These are phyloP conservation scores for Aldrovandia affinis DNA, from an alignment of 2,797 vertebrate species.

Conservation along the genomic window DNA sequence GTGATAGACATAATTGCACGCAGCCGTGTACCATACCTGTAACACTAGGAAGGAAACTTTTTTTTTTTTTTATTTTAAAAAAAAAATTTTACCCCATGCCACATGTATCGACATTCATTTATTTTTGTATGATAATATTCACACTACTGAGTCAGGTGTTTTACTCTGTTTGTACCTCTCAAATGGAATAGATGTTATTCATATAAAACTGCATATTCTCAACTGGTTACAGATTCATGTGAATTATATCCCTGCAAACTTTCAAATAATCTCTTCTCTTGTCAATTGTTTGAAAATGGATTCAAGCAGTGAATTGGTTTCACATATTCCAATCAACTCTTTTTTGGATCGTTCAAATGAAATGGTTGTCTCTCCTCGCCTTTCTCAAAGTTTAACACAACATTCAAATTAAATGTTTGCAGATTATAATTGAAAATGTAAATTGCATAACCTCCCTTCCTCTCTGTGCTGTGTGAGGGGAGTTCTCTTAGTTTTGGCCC, in stretches of 20 bases:
- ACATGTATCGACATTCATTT: conserved; percentile 32
- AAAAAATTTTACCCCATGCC: no score
- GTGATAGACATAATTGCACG: no score
- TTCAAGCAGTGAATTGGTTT: neutral
- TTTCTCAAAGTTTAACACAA: neutral
- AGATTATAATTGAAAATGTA: neutral
- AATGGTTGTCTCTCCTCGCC: neutral
- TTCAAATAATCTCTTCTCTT: neutral
- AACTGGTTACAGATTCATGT: conserved; percentile 47
- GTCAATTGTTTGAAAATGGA: neutral
- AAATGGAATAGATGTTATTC: conserved; percentile 40
- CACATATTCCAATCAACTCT: neutral
- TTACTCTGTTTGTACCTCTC: conserved; percentile 52
- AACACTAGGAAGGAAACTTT: no score
- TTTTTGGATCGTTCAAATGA: neutral
- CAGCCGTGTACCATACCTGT: no score
- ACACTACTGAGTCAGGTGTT: conserved; percentile 59
- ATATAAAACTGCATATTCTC: conserved; percentile 43
- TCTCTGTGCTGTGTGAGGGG: neutral
- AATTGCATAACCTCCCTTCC: neutral
- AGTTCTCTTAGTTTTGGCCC: neutral
- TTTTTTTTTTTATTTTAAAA: no score
- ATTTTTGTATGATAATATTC: conserved; percentile 54
- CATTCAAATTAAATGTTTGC: neutral
- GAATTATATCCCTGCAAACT: neutral